A percentile compares a stretch with the other conserved stretches of the same genome.
Conservation (phyloP, 2,113 vertebrate genomes). For the Zonotrichia leucophrys region DNA sequence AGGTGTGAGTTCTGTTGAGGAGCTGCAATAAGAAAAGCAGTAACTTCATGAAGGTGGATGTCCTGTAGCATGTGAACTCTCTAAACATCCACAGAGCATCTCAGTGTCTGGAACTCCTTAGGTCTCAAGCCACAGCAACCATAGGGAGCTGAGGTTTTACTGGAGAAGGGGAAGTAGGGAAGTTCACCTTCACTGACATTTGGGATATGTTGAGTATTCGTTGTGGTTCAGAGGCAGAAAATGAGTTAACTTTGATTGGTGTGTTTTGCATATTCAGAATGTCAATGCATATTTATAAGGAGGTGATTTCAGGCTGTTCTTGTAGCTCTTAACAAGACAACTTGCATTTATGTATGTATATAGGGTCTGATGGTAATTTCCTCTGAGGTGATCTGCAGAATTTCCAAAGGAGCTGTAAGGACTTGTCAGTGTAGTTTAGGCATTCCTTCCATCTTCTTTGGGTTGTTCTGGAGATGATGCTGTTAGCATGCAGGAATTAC, state of each 20-base stretch:
- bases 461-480: background rate
- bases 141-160: background rate
- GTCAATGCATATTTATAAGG: background rate
- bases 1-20: background rate
- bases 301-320: background rate
- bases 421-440: background rate
- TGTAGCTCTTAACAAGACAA: background rate
- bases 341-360: background rate
- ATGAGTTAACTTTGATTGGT: background rate
- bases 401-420: background rate
- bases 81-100: background rate
- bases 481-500: background rate
- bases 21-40: background rate
- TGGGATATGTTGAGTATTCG: background rate
- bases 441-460: background rate
- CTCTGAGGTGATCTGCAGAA: background rate
- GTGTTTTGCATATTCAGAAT: background rate
- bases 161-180: background rate
- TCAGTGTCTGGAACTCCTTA: background rate
- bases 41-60: background rate
- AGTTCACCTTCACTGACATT: background rate
- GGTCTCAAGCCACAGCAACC: background rate
- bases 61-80: background rate
- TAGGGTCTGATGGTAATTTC: background rate
- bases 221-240: background rate